These are phyloP conservation scores for Ethmia dodecea DNA, from an alignment of 2,888 invertebrate genomes.

Conservation along the genomic window DNA sequence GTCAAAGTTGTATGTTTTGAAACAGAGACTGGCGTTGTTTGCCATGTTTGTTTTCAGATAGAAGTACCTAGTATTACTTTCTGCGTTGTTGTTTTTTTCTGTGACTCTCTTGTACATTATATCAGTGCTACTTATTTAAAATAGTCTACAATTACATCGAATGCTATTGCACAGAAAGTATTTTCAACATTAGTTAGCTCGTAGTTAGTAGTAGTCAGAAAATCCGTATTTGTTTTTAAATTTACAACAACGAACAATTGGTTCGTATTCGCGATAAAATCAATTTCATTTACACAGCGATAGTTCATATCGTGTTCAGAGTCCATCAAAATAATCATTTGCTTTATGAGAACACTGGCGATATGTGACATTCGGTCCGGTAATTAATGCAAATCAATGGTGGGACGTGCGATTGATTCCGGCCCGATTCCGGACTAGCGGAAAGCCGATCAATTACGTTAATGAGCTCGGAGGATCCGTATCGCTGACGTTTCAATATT, in stretches of 20 bases:
- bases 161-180: too few relatives aligned
- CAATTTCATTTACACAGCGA: too few relatives aligned
- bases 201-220: too few relatives aligned
- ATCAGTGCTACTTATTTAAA: too few relatives aligned
- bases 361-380: constrained; percentile 63
- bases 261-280: too few relatives aligned
- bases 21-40: constrained; percentile 64
- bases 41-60: constrained; percentile 58
- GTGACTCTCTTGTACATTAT: too few relatives aligned
- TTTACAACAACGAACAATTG: too few relatives aligned
- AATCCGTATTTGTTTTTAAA: too few relatives aligned
- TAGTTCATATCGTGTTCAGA: constrained; percentile 31
- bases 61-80: constrained; percentile 38
- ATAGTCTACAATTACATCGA: too few relatives aligned
- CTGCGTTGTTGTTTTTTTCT: constrained; percentile 10
- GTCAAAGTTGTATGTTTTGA: constrained; percentile 76
- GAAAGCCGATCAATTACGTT: constrained; percentile 74
- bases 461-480: constrained; percentile 67
- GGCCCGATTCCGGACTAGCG: constrained; percentile 62
- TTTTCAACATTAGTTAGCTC: too few relatives aligned
- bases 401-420: constrained; percentile 42
- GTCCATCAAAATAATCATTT: constrained; percentile 65
- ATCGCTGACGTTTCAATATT: constrained; percentile 67
- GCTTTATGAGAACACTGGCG: constrained; percentile 43
- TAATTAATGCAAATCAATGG: constrained; percentile 76